Base-by-base conservation (phyloP, 2,888 invertebrate species). In the Galerucella calmariensis region DNA sequence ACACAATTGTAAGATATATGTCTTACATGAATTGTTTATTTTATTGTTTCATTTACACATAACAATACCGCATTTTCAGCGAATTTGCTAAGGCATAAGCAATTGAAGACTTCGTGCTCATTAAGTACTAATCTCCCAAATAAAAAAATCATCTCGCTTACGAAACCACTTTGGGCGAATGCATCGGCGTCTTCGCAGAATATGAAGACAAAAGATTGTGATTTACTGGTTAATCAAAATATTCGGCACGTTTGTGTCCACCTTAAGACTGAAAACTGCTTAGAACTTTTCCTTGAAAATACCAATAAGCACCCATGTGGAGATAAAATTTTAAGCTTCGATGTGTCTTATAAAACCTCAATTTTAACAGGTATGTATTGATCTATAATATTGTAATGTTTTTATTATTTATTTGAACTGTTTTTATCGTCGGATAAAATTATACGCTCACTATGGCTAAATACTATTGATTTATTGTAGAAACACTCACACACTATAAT, bases 51-150 rank as follows among this genome's bases (percentile, higher is more conserved):
- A n/a, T 1, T 65, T 65, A n/a, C 24, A 35, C 35, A 27, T 66
- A 2, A 69, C 69, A 78, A 74, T 20, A 62, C 69, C 44, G 61
- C 6, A 35, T 35, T 35, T 81, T 27, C 66, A 83, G 82, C 77
- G 61, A 81, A 81, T 73, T 67, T 77, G 14, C 75, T 79, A 48
- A 78, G 79, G 59, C 78, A 84, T 59, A 77, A 79, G 72, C 71
- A 80, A 20, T 75, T 82, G 20, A 71, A 77, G 62, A 77, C 76
- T 46, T 78, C 74, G 41, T 85, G 83, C 68, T 62, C 56, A 41
- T 20, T 71, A 1, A 77, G 77, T 56, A 44, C 70, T 51, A 72
- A 73, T 35, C 24, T 66, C 46, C 66, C 75, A 27, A 77, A 69
- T 51, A 46, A 53, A 44, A 74, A 72, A 74, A 69, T 72, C 69